These are phyloP conservation scores for Tichodroma muraria DNA, from an alignment of 2,113 vertebrate genomes.

Conservation along the genomic window DNA sequence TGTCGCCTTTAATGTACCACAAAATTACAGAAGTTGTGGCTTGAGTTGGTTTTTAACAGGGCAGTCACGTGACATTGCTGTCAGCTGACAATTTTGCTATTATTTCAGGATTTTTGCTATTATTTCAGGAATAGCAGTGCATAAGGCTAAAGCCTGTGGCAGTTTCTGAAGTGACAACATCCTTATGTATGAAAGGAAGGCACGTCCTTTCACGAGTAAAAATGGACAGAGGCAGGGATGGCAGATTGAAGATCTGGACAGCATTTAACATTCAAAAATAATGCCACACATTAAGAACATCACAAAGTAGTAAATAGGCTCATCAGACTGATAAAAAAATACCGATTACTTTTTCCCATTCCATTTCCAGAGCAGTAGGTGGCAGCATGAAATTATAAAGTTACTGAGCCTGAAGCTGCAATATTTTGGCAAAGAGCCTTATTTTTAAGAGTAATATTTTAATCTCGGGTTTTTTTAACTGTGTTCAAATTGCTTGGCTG, in stretches of 20 bases:
- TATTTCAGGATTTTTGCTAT: background rate
- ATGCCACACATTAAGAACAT: background rate
- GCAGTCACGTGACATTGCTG: background rate
- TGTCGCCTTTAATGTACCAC: background rate
- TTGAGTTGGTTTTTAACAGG: background rate
- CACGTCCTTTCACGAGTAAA: background rate
- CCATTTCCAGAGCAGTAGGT: background rate
- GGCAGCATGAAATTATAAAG: conserved; percentile 15
- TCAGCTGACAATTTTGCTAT: background rate
- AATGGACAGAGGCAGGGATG: background rate
- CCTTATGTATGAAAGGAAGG: background rate
- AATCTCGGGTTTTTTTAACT: background rate
- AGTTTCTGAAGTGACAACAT: background rate
- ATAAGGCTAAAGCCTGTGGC: background rate
- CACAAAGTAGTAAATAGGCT: background rate
- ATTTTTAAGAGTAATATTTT: background rate
- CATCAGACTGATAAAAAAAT: background rate
- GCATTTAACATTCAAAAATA: background rate
- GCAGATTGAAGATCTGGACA: background rate
- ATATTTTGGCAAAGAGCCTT: background rate
- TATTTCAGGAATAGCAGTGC: background rate
- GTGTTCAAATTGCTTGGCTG: background rate
- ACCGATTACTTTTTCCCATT: background rate
- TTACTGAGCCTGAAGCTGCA: background rate
- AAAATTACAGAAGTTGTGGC: background rate